Percentiles rank a stretch among this genome's conserved stretches.
Conservation (phyloP, 2,113 vertebrate genomes). For the Phyllostomus hastatus region DNA sequence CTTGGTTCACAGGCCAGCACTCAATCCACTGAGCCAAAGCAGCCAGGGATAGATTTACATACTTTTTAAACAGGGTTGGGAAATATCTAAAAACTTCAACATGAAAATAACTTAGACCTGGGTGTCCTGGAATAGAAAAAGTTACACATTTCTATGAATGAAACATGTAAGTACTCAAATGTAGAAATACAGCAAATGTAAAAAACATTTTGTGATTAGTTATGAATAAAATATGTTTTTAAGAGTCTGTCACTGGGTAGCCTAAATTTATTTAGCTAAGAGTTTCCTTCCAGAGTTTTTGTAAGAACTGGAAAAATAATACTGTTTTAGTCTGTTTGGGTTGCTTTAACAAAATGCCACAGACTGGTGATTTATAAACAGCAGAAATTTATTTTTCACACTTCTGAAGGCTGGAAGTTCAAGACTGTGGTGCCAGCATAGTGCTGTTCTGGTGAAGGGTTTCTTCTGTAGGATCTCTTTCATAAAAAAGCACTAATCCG, state of each 20-base stretch:
- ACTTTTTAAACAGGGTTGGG: background rate
- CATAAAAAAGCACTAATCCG: background rate
- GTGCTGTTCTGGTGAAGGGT: background rate
- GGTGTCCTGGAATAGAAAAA: background rate
- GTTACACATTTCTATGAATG: background rate
- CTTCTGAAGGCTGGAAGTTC: background rate
- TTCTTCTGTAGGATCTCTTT: background rate
- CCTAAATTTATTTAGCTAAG: background rate
- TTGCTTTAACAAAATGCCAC: background rate
- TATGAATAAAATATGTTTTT: background rate
- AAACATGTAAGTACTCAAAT: background rate
- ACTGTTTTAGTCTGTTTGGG: background rate
- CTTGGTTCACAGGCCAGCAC: too few species aligned
- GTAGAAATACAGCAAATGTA: conserved; percentile 2
- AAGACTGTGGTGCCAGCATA: background rate
- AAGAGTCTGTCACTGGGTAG: background rate
- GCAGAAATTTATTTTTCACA: background rate
- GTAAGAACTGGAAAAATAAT: background rate
- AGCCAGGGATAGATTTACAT: too few species aligned
- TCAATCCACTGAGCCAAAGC: too few species aligned
- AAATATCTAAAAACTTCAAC: background rate
- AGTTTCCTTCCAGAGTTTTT: background rate
- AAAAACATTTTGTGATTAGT: background rate
- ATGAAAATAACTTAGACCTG: conserved; percentile 15
- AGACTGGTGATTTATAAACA: background rate